Conservation (phyloP, 2,797 vertebrate species). For the Sternotherus odoratus region DNA sequence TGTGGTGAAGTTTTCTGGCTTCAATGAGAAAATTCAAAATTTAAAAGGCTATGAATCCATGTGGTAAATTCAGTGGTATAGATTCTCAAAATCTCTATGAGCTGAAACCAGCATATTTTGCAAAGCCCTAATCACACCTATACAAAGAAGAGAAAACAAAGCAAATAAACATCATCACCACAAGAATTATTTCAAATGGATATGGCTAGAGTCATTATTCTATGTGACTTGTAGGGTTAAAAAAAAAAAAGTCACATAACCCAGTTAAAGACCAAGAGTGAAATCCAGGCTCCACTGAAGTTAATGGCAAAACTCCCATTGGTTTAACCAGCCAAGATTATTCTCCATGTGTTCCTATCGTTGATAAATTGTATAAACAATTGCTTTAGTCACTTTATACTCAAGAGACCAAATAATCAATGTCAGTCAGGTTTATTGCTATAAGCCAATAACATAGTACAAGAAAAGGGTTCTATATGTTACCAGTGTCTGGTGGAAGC, state of each 20-base stretch:
- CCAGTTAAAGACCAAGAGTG: not conserved
- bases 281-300: not conserved
- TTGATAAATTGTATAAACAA: not conserved
- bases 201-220: not conserved
- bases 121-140: not conserved
- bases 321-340: not conserved
- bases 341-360: not conserved
- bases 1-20: not conserved
- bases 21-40: not conserved
- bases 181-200: not conserved
- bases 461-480: not conserved
- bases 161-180: too few species aligned
- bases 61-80: not conserved
- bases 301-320: not conserved
- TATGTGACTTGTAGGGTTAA: not conserved
- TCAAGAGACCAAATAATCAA: not conserved
- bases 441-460: not conserved
- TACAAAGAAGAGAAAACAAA: not conserved
- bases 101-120: not conserved
- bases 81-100: not conserved
- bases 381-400: not conserved
- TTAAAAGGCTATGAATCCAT: not conserved
- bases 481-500: not conserved
- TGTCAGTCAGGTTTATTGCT: not conserved
- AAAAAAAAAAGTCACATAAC: not conserved